Percentiles rank a stretch among this genome's conserved stretches.
These are phyloP conservation scores for Carduelis carduelis DNA, from an alignment of 2,797 vertebrate genomes.

Conservation along the genomic window DNA sequence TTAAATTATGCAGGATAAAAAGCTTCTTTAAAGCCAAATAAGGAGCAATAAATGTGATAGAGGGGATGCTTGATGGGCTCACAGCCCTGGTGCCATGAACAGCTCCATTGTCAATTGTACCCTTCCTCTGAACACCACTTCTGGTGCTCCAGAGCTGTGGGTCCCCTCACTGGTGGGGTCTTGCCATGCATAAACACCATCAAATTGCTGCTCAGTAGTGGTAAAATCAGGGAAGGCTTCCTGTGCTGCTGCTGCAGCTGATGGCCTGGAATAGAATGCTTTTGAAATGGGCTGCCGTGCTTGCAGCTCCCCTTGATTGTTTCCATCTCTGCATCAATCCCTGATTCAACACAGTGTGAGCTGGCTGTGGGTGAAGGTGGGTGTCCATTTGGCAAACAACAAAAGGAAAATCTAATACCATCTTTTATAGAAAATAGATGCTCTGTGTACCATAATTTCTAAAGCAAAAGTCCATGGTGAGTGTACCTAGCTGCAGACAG, in stretches of 20 bases:
- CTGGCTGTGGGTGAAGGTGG: neutral
- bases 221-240: constrained; percentile 36
- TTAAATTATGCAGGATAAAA: neutral
- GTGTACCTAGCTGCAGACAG: neutral
- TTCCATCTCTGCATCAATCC: constrained; percentile 31
- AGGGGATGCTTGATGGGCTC: neutral
- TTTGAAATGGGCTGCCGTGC: neutral
- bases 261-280: constrained; percentile 61
- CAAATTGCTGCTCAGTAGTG: constrained; percentile 26
- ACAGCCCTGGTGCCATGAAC: neutral
- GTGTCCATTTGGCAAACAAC: neutral
- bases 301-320: constrained; percentile 8
- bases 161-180: neutral
- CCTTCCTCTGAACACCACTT: neutral
- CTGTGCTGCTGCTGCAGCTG: neutral
- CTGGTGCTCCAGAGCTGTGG: neutral
- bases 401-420: neutral
- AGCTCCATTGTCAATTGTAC: constrained; percentile 44
- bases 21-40: constrained; percentile 1
- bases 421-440: neutral
- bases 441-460: neutral
- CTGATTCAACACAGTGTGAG: neutral
- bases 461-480: neutral
- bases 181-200: constrained; percentile 41
- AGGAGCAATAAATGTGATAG: constrained; percentile 3